Evolutionary conservation across 1,140 invertebrate species (phyloP), one percentile per base, ranked within the genome.

Genomic region (Cotesia vestalis): DNA sequence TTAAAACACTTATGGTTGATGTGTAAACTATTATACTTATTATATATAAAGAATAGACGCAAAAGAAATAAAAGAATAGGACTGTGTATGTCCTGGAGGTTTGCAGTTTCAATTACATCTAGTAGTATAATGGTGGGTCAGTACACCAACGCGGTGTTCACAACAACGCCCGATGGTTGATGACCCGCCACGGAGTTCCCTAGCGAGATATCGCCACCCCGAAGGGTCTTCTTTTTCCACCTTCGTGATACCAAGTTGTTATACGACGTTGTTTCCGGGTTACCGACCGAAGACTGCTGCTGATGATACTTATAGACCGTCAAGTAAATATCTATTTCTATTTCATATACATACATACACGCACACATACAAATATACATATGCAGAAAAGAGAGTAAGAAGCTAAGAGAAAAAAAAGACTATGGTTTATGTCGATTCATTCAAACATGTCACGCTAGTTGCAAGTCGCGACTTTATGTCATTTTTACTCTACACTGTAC

Each of bases 161-260:
- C 67, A 74, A 71, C 74, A 46, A 46, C 40, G 73, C 71, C 64
- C 69, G 78, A 78, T 79, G 76, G 76, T 79, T 78, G 79, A 80
- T 80, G 79, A 80, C 77, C 78, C 71, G 60, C 69, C 69, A 20
- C 20, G 57, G 20, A 8, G 61, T 40, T 66, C 14, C 51, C 40
- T 27, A 62, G 52, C 38, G 63, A 80, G 75, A 79, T 79, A 76
- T 73, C 66, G 59, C 75, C 75, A 77, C 77, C 78, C 77, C 73
- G 77, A 80, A 78, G 77, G 78, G 75, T 76, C 69, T 67, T 78
- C 70, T 76, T 76, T 74, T 75, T 76, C 74, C 77, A 76, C 77
- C 77, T 78, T 80, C 77, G 79, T 80, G 79, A 80, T 80, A 77
- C 66, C 67, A 78, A 80, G 77, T 80, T 78, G 79, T 80, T 80